Base-by-base conservation (phyloP, 2,113 vertebrate species). In the Gopherus evgoodei region DNA sequence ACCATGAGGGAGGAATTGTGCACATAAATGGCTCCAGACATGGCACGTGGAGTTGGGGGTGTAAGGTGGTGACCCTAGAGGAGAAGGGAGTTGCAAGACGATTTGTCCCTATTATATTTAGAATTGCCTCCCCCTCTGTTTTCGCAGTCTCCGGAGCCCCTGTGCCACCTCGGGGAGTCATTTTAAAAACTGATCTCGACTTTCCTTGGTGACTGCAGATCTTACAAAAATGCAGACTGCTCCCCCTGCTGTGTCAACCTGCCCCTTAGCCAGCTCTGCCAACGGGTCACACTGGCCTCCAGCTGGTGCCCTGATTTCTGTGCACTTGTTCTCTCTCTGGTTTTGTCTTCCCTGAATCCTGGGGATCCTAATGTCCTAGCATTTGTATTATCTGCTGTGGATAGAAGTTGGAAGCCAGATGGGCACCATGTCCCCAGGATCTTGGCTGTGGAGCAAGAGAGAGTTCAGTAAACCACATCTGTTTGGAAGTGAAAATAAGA, bases 211-310 rank as follows among this genome's bases (percentile, higher is more conserved):
- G 16, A 4, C 72, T 85, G 82, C 87, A 89, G 87, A 19, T 13
- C 78, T 65, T 5, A 14, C 65, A 90, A 82, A 81, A 82, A 6
- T 90, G 86, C 86, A 44, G 65, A 24, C 38, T n/a, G 69, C 89
- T 91, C 78, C 54, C 78, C 86, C 81, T 59, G 7, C 62, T 8
- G 3, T 54, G 9, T 62, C 84, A 25, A 31, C n/a, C 22, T n/a
- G 27, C 27, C 19, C 31, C 89, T 17, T 44, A 52, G 57, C 9
- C 44, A n/a, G 16, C 84, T 80, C 47, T 94, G 90, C 96, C 95
- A 96, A 83, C 76, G 94, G 94, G 90, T 94, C 89, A 83, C 93
- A 94, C 83, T 72, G 84, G 21, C 27, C 94, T 81, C 88, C 31
- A 78, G 62, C n/a, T n/a, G 86, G 78, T 27, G 57, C 56, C 19